Evolutionary conservation across 2,888 invertebrate genomes (phyloP), one percentile per base, ranked within the genome.

Genomic region (Malthinus flaveolus): DNA sequence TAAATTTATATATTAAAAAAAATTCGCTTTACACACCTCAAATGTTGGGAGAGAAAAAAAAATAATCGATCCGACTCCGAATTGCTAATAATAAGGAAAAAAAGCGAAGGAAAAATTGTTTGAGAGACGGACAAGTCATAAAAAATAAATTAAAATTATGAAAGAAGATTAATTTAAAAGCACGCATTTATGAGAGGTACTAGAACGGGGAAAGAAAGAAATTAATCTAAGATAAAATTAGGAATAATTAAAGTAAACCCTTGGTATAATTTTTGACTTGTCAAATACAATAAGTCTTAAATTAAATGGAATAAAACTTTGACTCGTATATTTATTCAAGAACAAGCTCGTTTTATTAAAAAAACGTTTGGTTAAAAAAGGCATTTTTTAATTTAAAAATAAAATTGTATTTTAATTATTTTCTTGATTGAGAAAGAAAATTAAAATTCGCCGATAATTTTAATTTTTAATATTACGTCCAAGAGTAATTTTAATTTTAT

Each of bases 221-320:
- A 62, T 62, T 62, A 62, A 60, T 62, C 57, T 57, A 44, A 55
- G 62, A 62, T 51, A 57, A 60, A 60, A 62, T 62, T 62, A 62
- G 49, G 62, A 60, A 62, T 62, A 60, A 62, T 62, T 62, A 62
- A 62, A 62, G 48, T 51, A 49, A 56, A 49, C 52, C 52, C 49
- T 23, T 39, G 51, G 51, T 35, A 51, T 56, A 60, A 60, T 60
- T 56, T 60, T 60, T 60, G 60, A 51, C 56, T 55, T 60, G 60
- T 60, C 60, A 60, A 45, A 55, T 56, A 56, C 60, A 56, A 56
- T 47, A 31, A 51, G 60, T 23, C 54, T 33, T 46, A 51, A 39
- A 57, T 51, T 57, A 51, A 57, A 57, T 51, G 56, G 56, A 47
- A 51, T 55, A 48, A 49, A 55, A 55, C 34, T 44, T 55, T n/a